A percentile compares a stretch with the other conserved stretches of the same genome.
Evolutionary conservation across 2,888 invertebrate species (phyloP).

Genomic region (Pantelozetes paolii): DNA sequence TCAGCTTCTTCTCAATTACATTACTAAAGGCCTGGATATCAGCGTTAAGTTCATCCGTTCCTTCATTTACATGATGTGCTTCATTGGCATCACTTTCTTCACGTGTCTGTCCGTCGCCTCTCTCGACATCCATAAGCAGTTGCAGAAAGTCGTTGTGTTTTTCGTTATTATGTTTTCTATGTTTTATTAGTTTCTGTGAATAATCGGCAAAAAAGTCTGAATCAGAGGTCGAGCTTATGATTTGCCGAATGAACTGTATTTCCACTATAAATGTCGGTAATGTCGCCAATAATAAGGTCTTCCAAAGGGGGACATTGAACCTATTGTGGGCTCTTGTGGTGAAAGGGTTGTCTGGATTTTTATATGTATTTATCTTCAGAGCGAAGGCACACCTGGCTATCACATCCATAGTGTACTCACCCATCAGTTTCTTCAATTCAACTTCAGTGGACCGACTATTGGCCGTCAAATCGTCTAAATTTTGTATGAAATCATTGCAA

Average conservation of each 20-base stretch:
- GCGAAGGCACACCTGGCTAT: constrained; percentile 29
- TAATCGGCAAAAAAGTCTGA: not conserved
- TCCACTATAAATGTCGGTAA: not conserved
- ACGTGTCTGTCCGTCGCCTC: not conserved
- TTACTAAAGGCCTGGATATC: not conserved
- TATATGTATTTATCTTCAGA: not conserved
- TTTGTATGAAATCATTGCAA: constrained; percentile 8
- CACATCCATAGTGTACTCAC: constrained; percentile 22
- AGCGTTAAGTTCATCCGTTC: not conserved
- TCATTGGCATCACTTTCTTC: constrained; percentile 24
- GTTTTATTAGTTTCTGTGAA: not conserved
- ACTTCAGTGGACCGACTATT: not conserved
- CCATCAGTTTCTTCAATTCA: constrained; percentile 11
- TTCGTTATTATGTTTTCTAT: not conserved
- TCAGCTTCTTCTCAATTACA: not conserved
- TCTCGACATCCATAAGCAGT: constrained; percentile 35
- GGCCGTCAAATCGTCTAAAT: not conserved
- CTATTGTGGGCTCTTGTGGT: not conserved
- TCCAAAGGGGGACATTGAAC: not conserved
- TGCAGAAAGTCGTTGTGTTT: constrained; percentile 36
- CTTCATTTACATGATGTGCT: constrained; percentile 34
- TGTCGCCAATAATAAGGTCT: not conserved
- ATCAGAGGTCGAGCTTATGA: not conserved
- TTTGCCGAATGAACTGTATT: not conserved
- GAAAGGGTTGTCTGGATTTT: constrained; percentile 1